These are phyloP conservation scores for Protosalanx chinensis DNA, from an alignment of 2,797 vertebrate species.

Conservation along the genomic window DNA sequence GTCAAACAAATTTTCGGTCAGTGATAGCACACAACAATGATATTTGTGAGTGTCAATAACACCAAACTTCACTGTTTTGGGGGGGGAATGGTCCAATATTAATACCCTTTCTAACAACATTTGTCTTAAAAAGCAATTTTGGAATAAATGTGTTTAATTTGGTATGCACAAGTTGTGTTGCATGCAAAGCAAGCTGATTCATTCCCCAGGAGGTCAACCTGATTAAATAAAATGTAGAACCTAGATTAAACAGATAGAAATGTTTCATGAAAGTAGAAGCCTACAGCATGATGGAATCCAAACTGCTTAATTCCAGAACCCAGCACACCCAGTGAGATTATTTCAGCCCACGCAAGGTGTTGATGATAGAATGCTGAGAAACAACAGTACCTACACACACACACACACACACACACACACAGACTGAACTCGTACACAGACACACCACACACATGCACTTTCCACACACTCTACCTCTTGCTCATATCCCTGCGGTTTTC, in stretches of 20 bases:
- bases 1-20: too few relatives aligned
- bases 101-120: slow-evolving; percentile 62
- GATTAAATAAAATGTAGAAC: slow-evolving; percentile 60
- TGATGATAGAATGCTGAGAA: not conserved
- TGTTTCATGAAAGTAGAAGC: not conserved
- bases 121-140: slow-evolving; percentile 63
- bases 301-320: not conserved
- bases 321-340: not conserved
- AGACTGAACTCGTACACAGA: not conserved
- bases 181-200: slow-evolving; percentile 51
- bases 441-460: not conserved
- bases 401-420: not conserved
- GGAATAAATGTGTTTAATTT: slow-evolving; percentile 69
- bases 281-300: not conserved
- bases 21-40: too few relatives aligned
- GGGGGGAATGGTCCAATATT: slow-evolving; percentile 62
- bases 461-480: slow-evolving; percentile 28
- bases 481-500: slow-evolving; percentile 42
- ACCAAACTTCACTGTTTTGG: slow-evolving; percentile 42
- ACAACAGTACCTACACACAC: slow-evolving; percentile 3
- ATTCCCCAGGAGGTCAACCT: slow-evolving; percentile 49
- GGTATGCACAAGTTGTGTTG: slow-evolving; percentile 57
- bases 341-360: not conserved
- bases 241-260: slow-evolving; percentile 45
- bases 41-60: slow-evolving; percentile 19